A percentile compares a stretch with the other conserved stretches of the same genome.
Conservation (phyloP, 1,140 invertebrate species). For the Drosophila leontia region DNA sequence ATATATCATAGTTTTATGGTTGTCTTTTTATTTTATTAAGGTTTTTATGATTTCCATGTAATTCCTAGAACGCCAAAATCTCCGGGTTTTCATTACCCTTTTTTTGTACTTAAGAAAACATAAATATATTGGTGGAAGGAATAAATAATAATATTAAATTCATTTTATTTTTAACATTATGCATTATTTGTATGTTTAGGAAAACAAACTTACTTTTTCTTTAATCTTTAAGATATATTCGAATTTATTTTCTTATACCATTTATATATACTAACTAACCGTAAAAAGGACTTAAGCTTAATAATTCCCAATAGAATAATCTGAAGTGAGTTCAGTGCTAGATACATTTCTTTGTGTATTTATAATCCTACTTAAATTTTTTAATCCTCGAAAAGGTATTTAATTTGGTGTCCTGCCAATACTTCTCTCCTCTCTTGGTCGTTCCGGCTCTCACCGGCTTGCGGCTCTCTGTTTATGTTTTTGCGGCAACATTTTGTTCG, state of each 20-base stretch:
- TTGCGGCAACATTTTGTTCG: constrained; percentile 61
- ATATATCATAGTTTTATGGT: no score
- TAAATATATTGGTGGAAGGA: no score
- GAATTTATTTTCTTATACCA: background rate
- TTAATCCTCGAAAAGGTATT: constrained; percentile 1
- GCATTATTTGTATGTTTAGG: background rate
- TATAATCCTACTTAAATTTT: background rate
- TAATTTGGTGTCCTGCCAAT: background rate
- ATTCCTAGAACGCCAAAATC: no score
- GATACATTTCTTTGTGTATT: background rate
- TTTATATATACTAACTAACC: background rate
- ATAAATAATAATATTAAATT: no score
- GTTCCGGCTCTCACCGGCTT: constrained; percentile 58
- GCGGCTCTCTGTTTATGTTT: constrained; percentile 82
- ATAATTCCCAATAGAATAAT: background rate
- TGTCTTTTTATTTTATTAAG: no score
- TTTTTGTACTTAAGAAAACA: no score
- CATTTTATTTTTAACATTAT: no score
- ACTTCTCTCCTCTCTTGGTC: constrained; percentile 26
- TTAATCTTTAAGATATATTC: background rate
- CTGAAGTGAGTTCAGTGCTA: background rate
- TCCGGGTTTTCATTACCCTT: no score
- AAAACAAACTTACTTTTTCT: background rate
- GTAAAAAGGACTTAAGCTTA: background rate
- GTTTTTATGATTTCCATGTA: no score